Base-by-base conservation (phyloP, 1,140 invertebrate species). In the Charaxes varanes region DNA sequence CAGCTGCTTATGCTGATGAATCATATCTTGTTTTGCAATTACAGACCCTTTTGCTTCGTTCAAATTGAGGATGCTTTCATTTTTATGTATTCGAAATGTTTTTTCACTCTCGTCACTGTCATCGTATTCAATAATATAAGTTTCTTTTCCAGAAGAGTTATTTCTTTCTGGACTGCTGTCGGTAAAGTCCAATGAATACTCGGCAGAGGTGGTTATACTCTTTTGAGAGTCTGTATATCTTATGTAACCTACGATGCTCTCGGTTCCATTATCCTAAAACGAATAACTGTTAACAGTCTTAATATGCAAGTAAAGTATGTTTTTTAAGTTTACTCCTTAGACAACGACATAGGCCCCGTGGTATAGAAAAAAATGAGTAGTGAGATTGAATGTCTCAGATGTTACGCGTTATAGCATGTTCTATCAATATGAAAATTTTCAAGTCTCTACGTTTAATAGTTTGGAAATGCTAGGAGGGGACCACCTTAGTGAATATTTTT, bases 131-230 rank as follows among this genome's bases (percentile, higher is more conserved):
- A 82, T 56, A 1, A 79, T 48, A 32, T 82, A 82, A 0, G 78
- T 82, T 3, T 77, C 63, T 43, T 71, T 74, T n/a, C 65, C 61
- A 4, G 70, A 71, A n/a, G 73, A 74, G 21, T 67, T 62, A 30
- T 73, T 48, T 65, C 46, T 71, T 15, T 79, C 72, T 13, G 68
- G 67, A 35, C 61, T 64, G 22, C 61, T 69, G 37, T 82, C 77
- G 6, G 65, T 81, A 42, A 77, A 79, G 44, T 82, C 74, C 10
- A 57, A 18, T n/a, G 74, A 77, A 52, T 76, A 77, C 28, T 61
- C 42, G 44, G 60, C 67, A 6, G 68, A 70, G 14, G 57, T 61
- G 50, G 73, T 66, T 46, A 78, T 57, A 61, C 78, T 82, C 58
- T 77, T 81, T 33, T 73, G 68, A 12, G 72, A 79, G 24, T 79